Evolutionary conservation across 2,888 invertebrate species (phyloP), one percentile per base, ranked within the genome.

Genomic region (Drosophila mercatorum): DNA sequence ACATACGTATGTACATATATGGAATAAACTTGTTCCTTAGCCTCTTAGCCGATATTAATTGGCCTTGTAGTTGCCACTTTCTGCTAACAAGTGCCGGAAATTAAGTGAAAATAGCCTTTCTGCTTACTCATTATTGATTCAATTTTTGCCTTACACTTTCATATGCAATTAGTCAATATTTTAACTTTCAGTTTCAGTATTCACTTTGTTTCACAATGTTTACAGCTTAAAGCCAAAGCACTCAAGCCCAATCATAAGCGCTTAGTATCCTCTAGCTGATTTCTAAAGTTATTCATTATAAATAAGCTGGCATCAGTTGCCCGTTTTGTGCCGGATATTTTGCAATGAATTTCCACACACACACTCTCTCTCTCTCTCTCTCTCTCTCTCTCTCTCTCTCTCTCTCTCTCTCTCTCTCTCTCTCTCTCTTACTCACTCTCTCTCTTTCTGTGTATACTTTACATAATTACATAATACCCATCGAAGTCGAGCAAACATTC

Each of bases 381-480:
- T 17, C 17, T 17, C 17, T 17, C 17, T 17, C 17, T 17, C 17
- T 17, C 17, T 17, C 17, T 17, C n/a, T 14, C 49, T 40, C 43
- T n/a, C 40, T n/a, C 3, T 11, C 52, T 26, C 55, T 31, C 17
- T 17, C 17, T 17, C 17, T 17, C 17, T 17, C 17, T 17, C 17
- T 17, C 17, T 17, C 17, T 17, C 17, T 17, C 17, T 17, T 17
- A 17, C 17, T 17, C 17, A 17, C 17, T 17, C 17, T 17, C 17
- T 17, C 17, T n/a, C 3, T n/a, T 38, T 26, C 28, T 11, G 6
- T 31, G 11, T 41, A 28, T 11, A 5, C 2, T 41, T 28, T 57
- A n/a, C 56, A 70, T 71, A 53, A 53, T 76, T 76, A 55, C 40
- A 38, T 76, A 72, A 76, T 55, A 57, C 28, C 57, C 46, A 63